Conservation (phyloP, 2,888 invertebrate species). For the Leptinotarsa peninsularis region DNA sequence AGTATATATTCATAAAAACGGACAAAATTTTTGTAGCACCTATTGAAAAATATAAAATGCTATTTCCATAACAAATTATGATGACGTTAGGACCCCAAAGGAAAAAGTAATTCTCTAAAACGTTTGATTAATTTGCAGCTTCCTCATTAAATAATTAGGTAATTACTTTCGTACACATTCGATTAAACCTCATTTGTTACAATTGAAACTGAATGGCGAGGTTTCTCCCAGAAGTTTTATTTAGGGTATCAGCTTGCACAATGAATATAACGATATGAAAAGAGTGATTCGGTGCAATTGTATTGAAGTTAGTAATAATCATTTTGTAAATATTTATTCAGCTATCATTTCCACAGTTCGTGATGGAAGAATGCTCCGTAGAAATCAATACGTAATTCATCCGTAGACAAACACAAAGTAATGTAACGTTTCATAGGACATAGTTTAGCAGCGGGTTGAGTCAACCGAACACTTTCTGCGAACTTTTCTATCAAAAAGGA, state of each 20-base stretch:
- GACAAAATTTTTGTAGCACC: no score
- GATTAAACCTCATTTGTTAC: conserved; percentile 11
- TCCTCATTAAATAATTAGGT: conserved; percentile 16
- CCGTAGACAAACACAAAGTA: no score
- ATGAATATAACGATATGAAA: not conserved
- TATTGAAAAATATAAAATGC: not conserved
- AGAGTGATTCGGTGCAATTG: not conserved
- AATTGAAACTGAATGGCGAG: not conserved
- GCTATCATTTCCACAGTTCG: not conserved
- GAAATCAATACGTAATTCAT: no score
- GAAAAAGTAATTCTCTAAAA: not conserved
- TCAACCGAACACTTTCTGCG: no score
- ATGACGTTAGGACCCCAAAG: not conserved
- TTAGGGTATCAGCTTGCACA: not conserved
- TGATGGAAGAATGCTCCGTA: not conserved
- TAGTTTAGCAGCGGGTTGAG: not conserved
- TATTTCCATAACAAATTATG: not conserved
- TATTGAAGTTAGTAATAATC: not conserved
- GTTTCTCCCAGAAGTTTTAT: conserved; percentile 4
- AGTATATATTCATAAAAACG: no score
- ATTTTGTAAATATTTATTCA: not conserved
- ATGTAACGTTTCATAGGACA: no score
- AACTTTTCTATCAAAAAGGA: no score
- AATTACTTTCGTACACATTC: conserved; percentile 2
- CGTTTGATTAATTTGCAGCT: not conserved